Conservation (phyloP, 2,797 vertebrate species). For the Takifugu rubripes region DNA sequence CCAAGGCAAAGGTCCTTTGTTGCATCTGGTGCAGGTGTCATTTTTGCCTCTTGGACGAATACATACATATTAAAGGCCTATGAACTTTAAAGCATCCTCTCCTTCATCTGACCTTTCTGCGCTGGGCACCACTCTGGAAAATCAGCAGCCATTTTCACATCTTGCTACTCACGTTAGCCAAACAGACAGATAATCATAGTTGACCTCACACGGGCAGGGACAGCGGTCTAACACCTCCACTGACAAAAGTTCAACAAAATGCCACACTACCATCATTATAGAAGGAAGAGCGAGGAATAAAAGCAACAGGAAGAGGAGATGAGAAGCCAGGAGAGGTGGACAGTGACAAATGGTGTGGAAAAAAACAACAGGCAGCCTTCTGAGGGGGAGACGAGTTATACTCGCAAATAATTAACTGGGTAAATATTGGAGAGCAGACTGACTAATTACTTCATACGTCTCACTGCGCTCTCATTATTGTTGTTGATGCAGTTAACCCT, state of each 20-base stretch:
- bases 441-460: conserved; percentile 83
- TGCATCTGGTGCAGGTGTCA: no score
- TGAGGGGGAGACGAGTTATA: conserved; percentile 80
- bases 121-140: conserved; percentile 43
- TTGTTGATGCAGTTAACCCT: conserved; percentile 74
- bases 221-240: conserved; percentile 67
- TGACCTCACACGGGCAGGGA: conserved; percentile 71
- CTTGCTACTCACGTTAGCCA: conserved; percentile 51
- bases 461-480: conserved; percentile 81
- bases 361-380: conserved; percentile 77
- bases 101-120: conserved; percentile 41
- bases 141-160: conserved; percentile 67
- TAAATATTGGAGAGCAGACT: conserved; percentile 82
- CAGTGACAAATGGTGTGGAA: conserved; percentile 81
- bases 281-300: conserved; percentile 10
- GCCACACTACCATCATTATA: conserved; percentile 58
- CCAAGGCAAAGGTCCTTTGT: no score
- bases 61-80: conserved; percentile 11
- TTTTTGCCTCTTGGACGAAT: no score
- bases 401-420: conserved; percentile 85
- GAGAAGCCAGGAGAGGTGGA: conserved; percentile 74
- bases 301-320: conserved; percentile 42
- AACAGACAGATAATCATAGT: conserved; percentile 65
- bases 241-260: conserved; percentile 69
- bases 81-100: conserved; percentile 16